phyloP scores from a whole-genome alignment of 2,888 invertebrate genomes.

The Troides helena region DNA sequence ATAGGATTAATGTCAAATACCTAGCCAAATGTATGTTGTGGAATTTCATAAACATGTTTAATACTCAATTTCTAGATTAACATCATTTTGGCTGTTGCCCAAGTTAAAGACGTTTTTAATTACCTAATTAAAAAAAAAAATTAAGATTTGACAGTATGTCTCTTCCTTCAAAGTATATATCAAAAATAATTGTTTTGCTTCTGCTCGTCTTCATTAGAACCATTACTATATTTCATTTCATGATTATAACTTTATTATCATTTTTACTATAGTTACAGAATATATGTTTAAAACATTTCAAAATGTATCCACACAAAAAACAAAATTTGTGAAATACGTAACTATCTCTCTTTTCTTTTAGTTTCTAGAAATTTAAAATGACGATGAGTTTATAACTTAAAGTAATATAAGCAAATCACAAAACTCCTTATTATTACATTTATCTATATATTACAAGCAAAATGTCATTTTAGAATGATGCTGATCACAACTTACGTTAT shows the following conservation, averaged over 20 bases:
- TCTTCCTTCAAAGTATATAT: not conserved
- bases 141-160: not conserved
- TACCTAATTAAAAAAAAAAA: slow-evolving; percentile 19
- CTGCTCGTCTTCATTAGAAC: not conserved
- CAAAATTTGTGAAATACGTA: too few species aligned
- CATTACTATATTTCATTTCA: not conserved
- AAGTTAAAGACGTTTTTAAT: slow-evolving; percentile 37
- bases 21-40: slow-evolving; percentile 3
- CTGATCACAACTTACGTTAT: too few species aligned
- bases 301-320: too few species aligned
- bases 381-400: too few species aligned
- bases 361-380: too few species aligned
- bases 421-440: too few species aligned
- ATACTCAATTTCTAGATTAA: slow-evolving; percentile 3
- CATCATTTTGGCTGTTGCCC: slow-evolving; percentile 38
- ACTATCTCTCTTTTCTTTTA: too few species aligned
- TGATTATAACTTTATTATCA: not conserved
- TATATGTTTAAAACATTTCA: too few species aligned
- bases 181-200: not conserved
- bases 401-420: too few species aligned
- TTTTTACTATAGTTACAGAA: too few species aligned
- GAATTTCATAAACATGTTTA: slow-evolving; percentile 18
- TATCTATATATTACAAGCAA: too few species aligned
- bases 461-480: too few species aligned
- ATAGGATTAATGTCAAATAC: slow-evolving; percentile 1